phyloP scores from a whole-genome alignment of 2,888 invertebrate species.

The Slavum lentiscoides region DNA sequence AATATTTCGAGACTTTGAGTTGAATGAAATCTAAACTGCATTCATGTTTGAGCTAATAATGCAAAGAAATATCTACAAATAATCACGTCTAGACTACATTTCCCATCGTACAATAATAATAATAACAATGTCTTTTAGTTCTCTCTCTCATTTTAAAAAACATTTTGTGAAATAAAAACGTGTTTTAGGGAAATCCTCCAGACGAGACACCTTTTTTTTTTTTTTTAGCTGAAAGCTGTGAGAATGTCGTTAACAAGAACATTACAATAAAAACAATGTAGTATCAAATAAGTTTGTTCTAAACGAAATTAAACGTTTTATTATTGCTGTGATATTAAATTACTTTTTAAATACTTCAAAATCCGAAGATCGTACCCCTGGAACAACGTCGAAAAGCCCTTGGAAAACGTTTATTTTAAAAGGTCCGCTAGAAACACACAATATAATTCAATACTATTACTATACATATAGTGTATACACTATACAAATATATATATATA shows the following conservation, averaged over 20 bases:
- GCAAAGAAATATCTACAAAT: neutral
- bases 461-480: no score
- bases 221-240: neutral
- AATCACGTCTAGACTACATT: conserved; percentile 32
- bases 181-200: neutral
- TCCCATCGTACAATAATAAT: neutral
- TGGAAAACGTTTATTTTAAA: neutral
- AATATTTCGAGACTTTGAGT: neutral
- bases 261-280: neutral
- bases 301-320: neutral
- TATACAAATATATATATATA: neutral
- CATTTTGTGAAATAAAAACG: neutral
- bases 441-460: neutral
- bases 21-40: neutral
- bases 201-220: neutral
- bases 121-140: neutral
- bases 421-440: neutral
- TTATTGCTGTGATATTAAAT: neutral
- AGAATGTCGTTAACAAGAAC: neutral
- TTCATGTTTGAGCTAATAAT: neutral
- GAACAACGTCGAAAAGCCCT: neutral
- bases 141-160: neutral
- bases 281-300: neutral
- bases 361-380: neutral
- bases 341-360: neutral